Base-by-base conservation (phyloP, 2,797 vertebrate species). In the Smutsia gigantea region DNA sequence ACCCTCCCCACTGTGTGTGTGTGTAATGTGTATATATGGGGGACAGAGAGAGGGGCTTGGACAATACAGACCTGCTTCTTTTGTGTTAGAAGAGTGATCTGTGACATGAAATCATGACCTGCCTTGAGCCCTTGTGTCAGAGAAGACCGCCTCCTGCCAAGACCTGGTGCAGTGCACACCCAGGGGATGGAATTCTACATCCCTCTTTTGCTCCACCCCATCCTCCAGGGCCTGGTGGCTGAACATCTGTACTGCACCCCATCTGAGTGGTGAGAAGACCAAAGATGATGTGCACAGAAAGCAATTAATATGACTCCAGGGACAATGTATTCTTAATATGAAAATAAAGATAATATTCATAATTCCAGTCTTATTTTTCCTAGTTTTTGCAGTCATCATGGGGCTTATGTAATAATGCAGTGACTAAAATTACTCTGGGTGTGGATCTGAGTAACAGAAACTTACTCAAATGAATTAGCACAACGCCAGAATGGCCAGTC, bases 101-200 rank as follows among this genome's bases (percentile, higher is more conserved):
- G 9, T 61, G 25, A 34, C 61, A 84, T 18, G 17, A 79, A 88
- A 51, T 11, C 72, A 34, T 23, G 23, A 69, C 31, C n/a, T 79
- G 17, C 23, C 7, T 51, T 55, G 51, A 87, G 10, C 25, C 59
- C 57, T 11, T 13, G 42, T 79, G 39, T 95, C 64, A 57, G 46
- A 53, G 29, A 49, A 72, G 83, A 64, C 4, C 1, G 1, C 2
- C 5, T 10, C 39, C 23, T 25, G n/a, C 27, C 12, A 39, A 75
- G 66, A 31, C 8, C 5, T 0, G 0, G 4, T 13, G 53, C 23
- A 59, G 15, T 7, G 0, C 25, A 0, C 17, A 13, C 71, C 19
- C 61, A 25, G 25, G 5, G 17, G 57, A 27, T 14, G 75, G 49
- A 68, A 53, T 42, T 14, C 61, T 2, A 1, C 17, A 7, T 34